Evolutionary conservation across 2,888 invertebrate species (phyloP).

Genomic region (Syrphus vitripennis): DNA sequence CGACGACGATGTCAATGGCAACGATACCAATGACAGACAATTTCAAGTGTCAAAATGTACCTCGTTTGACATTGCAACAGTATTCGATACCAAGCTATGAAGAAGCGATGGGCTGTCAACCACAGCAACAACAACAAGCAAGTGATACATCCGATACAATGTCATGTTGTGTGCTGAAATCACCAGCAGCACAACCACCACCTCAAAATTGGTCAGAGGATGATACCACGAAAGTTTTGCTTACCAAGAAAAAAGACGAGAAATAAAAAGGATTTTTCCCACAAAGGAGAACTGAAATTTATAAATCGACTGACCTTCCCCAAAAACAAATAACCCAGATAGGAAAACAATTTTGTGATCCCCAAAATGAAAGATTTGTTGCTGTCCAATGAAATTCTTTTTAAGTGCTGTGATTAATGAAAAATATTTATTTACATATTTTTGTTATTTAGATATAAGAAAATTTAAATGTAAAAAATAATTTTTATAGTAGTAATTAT

Average conservation of each 20-base stretch:
- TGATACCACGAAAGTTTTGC: slow-evolving; percentile 37
- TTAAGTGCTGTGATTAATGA: slow-evolving; percentile 62
- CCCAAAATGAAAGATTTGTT: not conserved
- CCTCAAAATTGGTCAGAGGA: slow-evolving; percentile 50
- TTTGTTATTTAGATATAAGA: slow-evolving; percentile 24
- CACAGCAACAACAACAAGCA: slow-evolving; percentile 38
- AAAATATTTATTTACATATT: slow-evolving; percentile 62
- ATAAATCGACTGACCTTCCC: slow-evolving; percentile 30
- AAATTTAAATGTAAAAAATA: slow-evolving; percentile 10
- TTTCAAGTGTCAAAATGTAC: slow-evolving; percentile 62
- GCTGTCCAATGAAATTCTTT: not conserved
- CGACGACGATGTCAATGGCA: slow-evolving; percentile 51
- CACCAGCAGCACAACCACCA: not conserved
- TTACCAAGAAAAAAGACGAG: slow-evolving; percentile 37
- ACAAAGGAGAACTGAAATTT: not conserved
- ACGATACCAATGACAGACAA: slow-evolving; percentile 59
- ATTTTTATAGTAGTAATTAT: not conserved
- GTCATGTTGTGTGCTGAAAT: slow-evolving; percentile 53
- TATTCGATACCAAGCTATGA: slow-evolving; percentile 67
- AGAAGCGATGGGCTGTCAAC: slow-evolving; percentile 58
- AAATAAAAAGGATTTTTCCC: not conserved
- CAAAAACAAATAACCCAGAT: not conserved
- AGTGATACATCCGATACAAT: slow-evolving; percentile 33
- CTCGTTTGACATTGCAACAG: slow-evolving; percentile 60
- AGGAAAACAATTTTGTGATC: slow-evolving; percentile 40